Evolutionary conservation across 2,888 invertebrate genomes (phyloP).

Genomic region (Euzophera pinguis): DNA sequence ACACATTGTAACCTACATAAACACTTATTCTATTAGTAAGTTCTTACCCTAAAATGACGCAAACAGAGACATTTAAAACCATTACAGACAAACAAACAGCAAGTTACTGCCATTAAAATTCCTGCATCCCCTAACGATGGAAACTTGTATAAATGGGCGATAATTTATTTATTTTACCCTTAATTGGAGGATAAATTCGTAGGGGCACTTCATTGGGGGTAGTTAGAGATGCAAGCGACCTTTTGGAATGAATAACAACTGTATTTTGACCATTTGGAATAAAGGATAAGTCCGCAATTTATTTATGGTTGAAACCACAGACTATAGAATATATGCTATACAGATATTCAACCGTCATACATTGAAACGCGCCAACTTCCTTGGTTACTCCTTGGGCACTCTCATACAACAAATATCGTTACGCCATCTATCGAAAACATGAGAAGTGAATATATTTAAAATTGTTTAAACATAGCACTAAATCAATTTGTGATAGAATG

Average conservation of each 20-base stretch:
- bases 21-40: not conserved
- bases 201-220: conserved; percentile 17
- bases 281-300: too few relatives aligned
- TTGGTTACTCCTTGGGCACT: too few relatives aligned
- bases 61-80: conserved; percentile 8
- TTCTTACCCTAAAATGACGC: not conserved
- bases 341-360: too few relatives aligned
- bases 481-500: too few relatives aligned
- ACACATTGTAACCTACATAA: too few relatives aligned
- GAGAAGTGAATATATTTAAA: too few relatives aligned
- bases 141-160: conserved; percentile 19
- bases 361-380: too few relatives aligned
- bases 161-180: conserved; percentile 31
- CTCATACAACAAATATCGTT: too few relatives aligned
- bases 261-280: not conserved
- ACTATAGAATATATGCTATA: too few relatives aligned
- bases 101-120: conserved; percentile 26
- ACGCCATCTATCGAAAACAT: too few relatives aligned
- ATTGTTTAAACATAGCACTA: too few relatives aligned
- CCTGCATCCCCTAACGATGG: conserved; percentile 12
- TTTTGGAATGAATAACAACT: not conserved
- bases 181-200: conserved; percentile 20
- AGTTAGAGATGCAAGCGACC: not conserved
- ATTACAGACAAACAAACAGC: conserved; percentile 18
- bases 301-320: too few relatives aligned